A percentile compares a stretch with the other conserved stretches of the same genome.
These are phyloP conservation scores for Rotaria magnacalcarata DNA, from an alignment of 2,888 invertebrate species.

Conservation along the genomic window DNA sequence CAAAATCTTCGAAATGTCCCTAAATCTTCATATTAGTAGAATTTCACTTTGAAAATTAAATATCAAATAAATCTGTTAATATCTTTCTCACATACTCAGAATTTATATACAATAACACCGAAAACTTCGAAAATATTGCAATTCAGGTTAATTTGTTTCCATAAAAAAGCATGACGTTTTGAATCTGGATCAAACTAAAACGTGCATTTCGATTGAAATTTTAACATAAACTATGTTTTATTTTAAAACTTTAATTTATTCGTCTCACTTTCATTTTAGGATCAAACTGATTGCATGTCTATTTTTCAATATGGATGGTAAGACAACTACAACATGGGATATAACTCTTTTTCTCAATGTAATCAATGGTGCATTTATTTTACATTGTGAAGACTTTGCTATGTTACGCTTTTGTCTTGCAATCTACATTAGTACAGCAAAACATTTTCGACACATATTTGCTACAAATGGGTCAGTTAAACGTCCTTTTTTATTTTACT, in stretches of 20 bases:
- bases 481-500: not conserved
- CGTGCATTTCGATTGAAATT: too few species aligned
- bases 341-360: conserved; percentile 95
- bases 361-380: conserved; percentile 85
- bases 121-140: too few species aligned
- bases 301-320: conserved; percentile 96
- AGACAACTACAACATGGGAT: conserved; percentile 91
- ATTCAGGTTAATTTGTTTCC: too few species aligned
- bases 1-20: too few species aligned
- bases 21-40: too few species aligned
- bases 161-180: too few species aligned
- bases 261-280: conserved; percentile 50
- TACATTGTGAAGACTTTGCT: conserved; percentile 93
- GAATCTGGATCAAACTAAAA: too few species aligned
- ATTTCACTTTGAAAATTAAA: too few species aligned
- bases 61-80: too few species aligned
- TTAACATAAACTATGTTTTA: too few species aligned
- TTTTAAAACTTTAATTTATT: not conserved
- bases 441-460: conserved; percentile 96
- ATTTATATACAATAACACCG: too few species aligned
- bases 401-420: conserved; percentile 91
- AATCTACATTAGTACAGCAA: conserved; percentile 91
- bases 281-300: conserved; percentile 76
- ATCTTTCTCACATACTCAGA: too few species aligned
- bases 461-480: conserved; percentile 79